Conservation (phyloP, 2,797 vertebrate species). For the Catamblyrhynchus diadema region DNA sequence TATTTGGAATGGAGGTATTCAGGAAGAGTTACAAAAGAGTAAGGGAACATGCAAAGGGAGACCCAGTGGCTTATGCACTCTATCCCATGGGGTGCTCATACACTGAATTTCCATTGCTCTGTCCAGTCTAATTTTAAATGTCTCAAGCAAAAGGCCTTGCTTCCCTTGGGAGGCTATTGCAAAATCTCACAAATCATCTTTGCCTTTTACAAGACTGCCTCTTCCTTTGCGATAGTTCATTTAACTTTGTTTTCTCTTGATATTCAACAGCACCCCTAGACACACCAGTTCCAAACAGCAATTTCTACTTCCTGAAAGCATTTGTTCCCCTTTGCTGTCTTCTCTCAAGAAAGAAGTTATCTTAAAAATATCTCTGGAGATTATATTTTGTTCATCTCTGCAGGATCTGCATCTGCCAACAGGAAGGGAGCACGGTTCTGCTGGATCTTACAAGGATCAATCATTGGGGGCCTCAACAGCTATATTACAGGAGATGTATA, state of each 20-base stretch:
- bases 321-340: neutral
- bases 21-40: conserved; percentile 47
- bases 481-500: neutral
- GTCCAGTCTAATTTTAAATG: conserved; percentile 53
- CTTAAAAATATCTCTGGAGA: neutral
- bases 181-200: conserved; percentile 46
- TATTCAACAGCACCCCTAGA: neutral
- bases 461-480: neutral
- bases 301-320: conserved; percentile 1
- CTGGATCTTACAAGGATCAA: neutral
- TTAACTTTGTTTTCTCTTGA: conserved; percentile 35
- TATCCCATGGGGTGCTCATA: neutral
- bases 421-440: neutral
- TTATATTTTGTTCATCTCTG: neutral
- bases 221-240: conserved; percentile 24
- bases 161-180: conserved; percentile 14
- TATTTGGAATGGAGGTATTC: conserved; percentile 31
- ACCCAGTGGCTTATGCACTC: conserved; percentile 5
- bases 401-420: neutral
- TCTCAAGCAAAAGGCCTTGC: conserved; percentile 33
- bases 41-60: conserved; percentile 24
- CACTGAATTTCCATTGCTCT: conserved; percentile 45
- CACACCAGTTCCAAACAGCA: neutral
- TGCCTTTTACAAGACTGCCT: conserved; percentile 15
- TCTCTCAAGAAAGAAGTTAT: neutral